Base-by-base conservation (phyloP, 2,113 vertebrate species). In the Colius striatus region DNA sequence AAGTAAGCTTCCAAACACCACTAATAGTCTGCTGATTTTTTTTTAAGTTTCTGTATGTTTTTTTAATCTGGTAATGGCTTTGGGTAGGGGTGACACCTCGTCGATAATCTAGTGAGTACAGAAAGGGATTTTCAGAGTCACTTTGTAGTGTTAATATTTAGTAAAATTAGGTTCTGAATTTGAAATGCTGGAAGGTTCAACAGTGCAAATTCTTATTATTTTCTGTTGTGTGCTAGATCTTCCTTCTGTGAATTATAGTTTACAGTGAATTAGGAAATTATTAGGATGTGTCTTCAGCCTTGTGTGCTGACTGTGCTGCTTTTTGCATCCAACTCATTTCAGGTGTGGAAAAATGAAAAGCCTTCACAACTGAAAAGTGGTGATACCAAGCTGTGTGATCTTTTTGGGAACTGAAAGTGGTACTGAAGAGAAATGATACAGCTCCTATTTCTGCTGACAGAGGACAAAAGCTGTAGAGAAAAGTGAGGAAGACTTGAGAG, bases 291-390 rank as follows among this genome's bases (percentile, higher is more conserved):
- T 94, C 36, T 3, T 85, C 55, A 94, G 58, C 51, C 1, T 67
- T 76, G 23, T 51, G 27, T 90, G 25, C 63, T 94, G 88, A 97
- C 72, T 86, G 14, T 81, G 18, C 58, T 94, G 23, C 47, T 80
- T 95, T 95, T 71, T 91, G 41, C 66, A 54, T 92, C 68, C 84
- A 51, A 87, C 43, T 93, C 27, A 13, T 92, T 96, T 90, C 73
- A 97, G 94, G 66, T 84, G 29, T 77, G 86, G 80, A 65, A 75
- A 75, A 92, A 1, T 9, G 13, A 58, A 63, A 92, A 61, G 30
- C 8, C 22, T 63, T 90, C 61, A 26, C 72, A 78, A 29, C 30
- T 78, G 53, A 26, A n/a, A 45, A 48, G 38, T 41, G 83, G 9
- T 36, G 25, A 29, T 68, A 71, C 58, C 57, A 30, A 48, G 32